A percentile compares a stretch with the other conserved stretches of the same genome.
Conservation (phyloP, 1,140 invertebrate genomes). For the Drosophila paulistorum region DNA sequence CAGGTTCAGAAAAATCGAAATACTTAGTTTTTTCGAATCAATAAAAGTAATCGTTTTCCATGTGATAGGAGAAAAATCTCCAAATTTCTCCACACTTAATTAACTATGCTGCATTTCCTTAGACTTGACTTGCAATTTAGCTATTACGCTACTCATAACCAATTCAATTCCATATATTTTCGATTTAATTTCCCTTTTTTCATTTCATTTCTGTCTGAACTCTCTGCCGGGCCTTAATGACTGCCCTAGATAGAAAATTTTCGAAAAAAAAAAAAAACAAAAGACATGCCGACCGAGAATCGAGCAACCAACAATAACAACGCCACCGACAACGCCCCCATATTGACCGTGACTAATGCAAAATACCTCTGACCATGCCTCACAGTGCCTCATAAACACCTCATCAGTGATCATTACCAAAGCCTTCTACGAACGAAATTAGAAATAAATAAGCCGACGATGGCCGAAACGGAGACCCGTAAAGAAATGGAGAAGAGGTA, state of each 20-base stretch:
- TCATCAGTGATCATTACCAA: conserved; percentile 76
- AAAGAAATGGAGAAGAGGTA: conserved; percentile 9
- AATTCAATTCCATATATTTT: conserved; percentile 59
- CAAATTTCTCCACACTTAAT: conserved; percentile 1
- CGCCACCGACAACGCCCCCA: conserved; percentile 21
- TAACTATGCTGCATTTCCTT: neutral
- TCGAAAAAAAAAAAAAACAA: conserved; percentile 23
- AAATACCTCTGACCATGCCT: conserved; percentile 55
- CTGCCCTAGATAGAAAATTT: conserved; percentile 52
- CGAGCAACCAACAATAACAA: conserved; percentile 36
- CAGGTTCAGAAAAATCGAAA: no score
- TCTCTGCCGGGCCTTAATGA: conserved; percentile 61
- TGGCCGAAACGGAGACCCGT: neutral
- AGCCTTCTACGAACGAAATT: conserved; percentile 71
- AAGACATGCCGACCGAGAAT: conserved; percentile 34
- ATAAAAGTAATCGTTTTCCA: neutral
- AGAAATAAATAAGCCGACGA: conserved; percentile 59
- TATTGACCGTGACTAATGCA: conserved; percentile 72
- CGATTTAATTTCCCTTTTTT: conserved; percentile 45
- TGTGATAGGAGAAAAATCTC: neutral
- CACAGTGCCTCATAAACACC: conserved; percentile 67
- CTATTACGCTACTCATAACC: conserved; percentile 16
- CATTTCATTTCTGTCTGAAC: neutral
- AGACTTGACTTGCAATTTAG: neutral
- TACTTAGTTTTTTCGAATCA: no score